Conservation (phyloP, 2,113 vertebrate genomes). For the Dicaeum eximium region DNA sequence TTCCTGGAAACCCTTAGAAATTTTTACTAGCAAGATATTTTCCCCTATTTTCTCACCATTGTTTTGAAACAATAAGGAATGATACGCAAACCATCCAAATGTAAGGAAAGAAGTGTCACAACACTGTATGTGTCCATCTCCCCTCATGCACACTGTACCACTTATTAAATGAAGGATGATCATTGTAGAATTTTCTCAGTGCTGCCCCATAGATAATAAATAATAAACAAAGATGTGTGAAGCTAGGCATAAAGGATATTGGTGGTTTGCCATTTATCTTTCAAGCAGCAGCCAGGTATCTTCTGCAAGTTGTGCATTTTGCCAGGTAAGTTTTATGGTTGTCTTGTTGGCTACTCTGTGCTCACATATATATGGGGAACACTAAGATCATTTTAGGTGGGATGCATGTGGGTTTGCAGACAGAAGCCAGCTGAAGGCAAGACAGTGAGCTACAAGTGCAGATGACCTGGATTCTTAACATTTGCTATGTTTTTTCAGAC, state of each 20-base stretch:
- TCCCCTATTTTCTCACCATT: background rate
- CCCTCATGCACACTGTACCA: background rate
- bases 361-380: background rate
- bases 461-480: background rate
- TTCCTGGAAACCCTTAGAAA: background rate
- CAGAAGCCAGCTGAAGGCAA: background rate
- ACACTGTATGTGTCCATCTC: background rate
- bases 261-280: conserved; percentile 36
- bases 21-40: conserved; percentile 1
- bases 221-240: conserved; percentile 36
- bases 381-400: background rate
- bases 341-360: background rate
- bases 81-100: background rate
- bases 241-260: conserved; percentile 25
- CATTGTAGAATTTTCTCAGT: conserved; percentile 1
- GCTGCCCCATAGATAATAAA: conserved; percentile 29
- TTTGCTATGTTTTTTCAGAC: background rate
- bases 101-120: background rate
- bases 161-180: conserved; percentile 4
- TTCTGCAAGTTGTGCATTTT: background rate
- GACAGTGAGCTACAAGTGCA: background rate
- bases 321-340: background rate
- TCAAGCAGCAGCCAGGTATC: background rate
- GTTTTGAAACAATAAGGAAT: background rate
- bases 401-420: background rate